Evolutionary conservation across 2,797 vertebrate species (phyloP).

Genomic region (Chanos chanos): DNA sequence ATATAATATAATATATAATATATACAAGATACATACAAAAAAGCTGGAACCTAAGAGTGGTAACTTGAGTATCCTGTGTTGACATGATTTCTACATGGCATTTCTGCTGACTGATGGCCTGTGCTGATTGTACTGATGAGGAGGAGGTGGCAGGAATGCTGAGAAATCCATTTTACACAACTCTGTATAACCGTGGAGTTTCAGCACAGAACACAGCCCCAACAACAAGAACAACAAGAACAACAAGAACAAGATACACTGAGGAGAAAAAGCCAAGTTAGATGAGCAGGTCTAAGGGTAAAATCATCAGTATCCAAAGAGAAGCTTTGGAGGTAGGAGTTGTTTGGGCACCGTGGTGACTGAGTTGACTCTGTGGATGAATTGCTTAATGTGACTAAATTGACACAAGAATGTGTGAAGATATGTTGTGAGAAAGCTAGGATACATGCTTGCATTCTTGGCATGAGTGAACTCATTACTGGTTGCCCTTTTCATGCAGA

Average conservation of each 20-base stretch:
- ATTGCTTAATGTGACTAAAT: conserved; percentile 61
- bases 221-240: no score
- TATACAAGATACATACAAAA: conserved; percentile 24
- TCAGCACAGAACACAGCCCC: neutral
- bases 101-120: conserved; percentile 59
- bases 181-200: conserved; percentile 32
- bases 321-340: neutral
- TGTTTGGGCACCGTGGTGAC: neutral
- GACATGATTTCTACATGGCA: conserved; percentile 53
- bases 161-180: conserved; percentile 53
- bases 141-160: conserved; percentile 59
- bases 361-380: conserved; percentile 50
- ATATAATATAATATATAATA: neutral
- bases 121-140: conserved; percentile 43
- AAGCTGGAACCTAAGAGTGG: conserved; percentile 44
- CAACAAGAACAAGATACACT: no score
- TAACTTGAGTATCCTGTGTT: conserved; percentile 37
- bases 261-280: no score
- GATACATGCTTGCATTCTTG: conserved; percentile 44
- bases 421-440: conserved; percentile 55
- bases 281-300: neutral
- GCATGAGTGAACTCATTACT: conserved; percentile 52
- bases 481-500: conserved; percentile 38
- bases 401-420: conserved; percentile 62
- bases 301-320: neutral